Base-by-base conservation (phyloP, 2,797 vertebrate species). In the Malurus leucopterus region DNA sequence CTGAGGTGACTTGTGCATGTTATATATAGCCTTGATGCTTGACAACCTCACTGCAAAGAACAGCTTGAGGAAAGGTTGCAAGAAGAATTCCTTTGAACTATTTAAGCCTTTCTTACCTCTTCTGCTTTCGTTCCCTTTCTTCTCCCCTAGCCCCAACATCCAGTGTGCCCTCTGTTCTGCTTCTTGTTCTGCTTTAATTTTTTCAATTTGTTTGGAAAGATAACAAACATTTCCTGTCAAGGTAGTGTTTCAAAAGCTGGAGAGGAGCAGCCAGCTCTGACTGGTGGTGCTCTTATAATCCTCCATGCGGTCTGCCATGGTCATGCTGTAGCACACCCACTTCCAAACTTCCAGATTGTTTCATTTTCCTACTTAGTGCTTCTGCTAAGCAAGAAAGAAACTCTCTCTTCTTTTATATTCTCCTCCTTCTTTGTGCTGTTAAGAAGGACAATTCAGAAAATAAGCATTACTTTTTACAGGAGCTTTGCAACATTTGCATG, bases 201-300 rank as follows among this genome's bases (percentile, higher is more conserved):
- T 88, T 94, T 64, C 63, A 57, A 22, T 80, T 67, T 75, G 8
- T 86, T 92, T 82, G 57, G 34, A 80, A 92, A 87, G 51, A 68
- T 74, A 86, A 40, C 40, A 70, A 65, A 59, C 32, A 15, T 20
- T 63, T 79, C 47, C 15, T 68, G 21, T 77, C 40, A 65, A 68
- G 40, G 53, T 72, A 51, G 29, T 43, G 21, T 73, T 88, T 71
- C 24, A 38, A 58, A 32, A 80, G 30, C 55, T 21, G 50, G 53
- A 82, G 41, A 32, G 21, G 30, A 59, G 41, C 34, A 86, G 53
- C 74, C 55, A 53, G 13, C 54, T 76, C 49, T 47, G 43, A 14
- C 50, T 65, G 27, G 23, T 0, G 0, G 9, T 41, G n/a, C 23
- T 79, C 8, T 68, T 83, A 38, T 68, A 80, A 41, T 53, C n/a